Base-by-base conservation (phyloP, 2,888 invertebrate genomes). In the Aphodius granarius region DNA sequence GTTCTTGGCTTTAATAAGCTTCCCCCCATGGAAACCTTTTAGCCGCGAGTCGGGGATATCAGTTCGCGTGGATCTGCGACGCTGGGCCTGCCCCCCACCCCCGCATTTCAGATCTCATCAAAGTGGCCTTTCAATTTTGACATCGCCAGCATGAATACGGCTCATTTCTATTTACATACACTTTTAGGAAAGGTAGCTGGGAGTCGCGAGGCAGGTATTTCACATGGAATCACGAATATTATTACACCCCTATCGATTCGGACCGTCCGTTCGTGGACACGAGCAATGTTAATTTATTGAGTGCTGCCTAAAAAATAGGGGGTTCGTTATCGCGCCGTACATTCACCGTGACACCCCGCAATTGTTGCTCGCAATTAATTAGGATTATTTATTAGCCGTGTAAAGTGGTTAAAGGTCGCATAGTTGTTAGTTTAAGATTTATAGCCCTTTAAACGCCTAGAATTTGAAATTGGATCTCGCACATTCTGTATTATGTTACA, bases 111-210 rank as follows among this genome's bases (percentile, higher is more conserved):
- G 86, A 86, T 86, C 85, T 82, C 85, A 86, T 86, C 86, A 85
- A 84, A 85, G 84, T 85, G 85, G 86, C 85, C 86, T 86, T 86
- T 86, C 85, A 86, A 86, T 86, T 87, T 87, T 87, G 86, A 87
- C 86, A 86, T 86, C 84, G 81, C 82, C 83, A 84, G 84, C 85
- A 85, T 85, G 84, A 84, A 82, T 82, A 84, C 81, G 82, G 83
- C 84, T 85, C 83, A 85, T 85, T 85, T 85, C 83, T 85, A 85
- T 85, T 84, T 84, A 83, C 83, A 83, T 84, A 84, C 81, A 78
- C 75, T 76, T 80, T 79, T 73, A 76, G 73, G 43, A 43, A 43
- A n/a, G n/a, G n/a, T n/a, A n/a, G n/a, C n/a, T n/a, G n/a, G 43
- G 43, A 43, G 43, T 43, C 43, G 43, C 43, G 43, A 43, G 43